Percentiles rank a stretch among this genome's conserved stretches.
These are phyloP conservation scores for Syrphus vitripennis DNA, from an alignment of 2,888 invertebrate species.

Conservation along the genomic window DNA sequence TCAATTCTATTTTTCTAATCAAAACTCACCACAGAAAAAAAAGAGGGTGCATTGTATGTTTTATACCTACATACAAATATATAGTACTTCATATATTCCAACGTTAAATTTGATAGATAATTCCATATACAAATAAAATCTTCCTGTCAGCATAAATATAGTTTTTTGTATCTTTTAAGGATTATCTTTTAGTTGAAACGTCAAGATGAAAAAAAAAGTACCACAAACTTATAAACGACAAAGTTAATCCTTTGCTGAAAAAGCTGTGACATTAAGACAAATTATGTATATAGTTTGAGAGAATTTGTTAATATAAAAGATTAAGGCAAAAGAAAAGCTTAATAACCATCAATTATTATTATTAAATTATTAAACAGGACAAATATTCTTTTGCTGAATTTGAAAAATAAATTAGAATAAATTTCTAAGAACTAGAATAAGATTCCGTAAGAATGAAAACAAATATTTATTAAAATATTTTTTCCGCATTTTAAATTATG, in stretches of 20 bases:
- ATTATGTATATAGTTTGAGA: not conserved
- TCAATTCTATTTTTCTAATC: no score
- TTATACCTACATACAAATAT: no score
- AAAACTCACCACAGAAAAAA: no score
- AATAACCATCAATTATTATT: not conserved
- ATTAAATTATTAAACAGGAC: not conserved
- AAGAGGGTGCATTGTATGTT: no score
- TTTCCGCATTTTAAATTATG: no score
- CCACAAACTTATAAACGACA: not conserved
- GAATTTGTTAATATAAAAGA: not conserved
- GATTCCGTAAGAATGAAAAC: not conserved
- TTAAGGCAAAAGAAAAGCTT: conserved; percentile 18
- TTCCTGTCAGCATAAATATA: not conserved
- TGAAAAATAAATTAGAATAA: not conserved
- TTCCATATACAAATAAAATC: not conserved
- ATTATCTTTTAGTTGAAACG: not conserved
- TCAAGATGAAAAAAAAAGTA: not conserved
- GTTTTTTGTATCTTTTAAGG: not conserved
- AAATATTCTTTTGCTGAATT: not conserved
- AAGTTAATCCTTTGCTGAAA: conserved; percentile 16
- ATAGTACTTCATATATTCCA: no score
- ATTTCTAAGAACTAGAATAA: not conserved
- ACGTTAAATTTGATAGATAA: not conserved
- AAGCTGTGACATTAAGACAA: not conserved
- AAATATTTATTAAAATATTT: no score